Evolutionary conservation across 1,140 invertebrate species (phyloP).

Genomic region (Bombyx mandarina): DNA sequence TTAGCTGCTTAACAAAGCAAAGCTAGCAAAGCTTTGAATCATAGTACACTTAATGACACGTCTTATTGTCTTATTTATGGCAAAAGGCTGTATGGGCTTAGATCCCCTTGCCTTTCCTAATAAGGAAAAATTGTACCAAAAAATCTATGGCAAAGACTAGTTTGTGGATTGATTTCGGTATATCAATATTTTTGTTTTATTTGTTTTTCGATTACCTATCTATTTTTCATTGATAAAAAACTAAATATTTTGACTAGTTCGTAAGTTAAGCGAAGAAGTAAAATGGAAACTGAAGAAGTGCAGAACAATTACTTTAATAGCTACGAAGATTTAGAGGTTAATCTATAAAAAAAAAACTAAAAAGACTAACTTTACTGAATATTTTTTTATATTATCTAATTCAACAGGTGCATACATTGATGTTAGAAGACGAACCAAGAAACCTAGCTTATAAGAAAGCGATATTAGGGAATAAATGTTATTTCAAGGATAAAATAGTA

Average conservation of each 20-base stretch:
- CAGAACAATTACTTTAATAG: conserved; percentile 64
- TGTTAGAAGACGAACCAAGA: conserved; percentile 85
- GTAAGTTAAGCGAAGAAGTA: not conserved
- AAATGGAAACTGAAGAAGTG: conserved; percentile 21
- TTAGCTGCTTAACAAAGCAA: too few relatives aligned
- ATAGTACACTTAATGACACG: too few relatives aligned
- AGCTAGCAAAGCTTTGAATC: too few relatives aligned
- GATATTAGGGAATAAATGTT: conserved; percentile 79
- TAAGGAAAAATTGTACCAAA: too few relatives aligned
- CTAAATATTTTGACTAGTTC: too few relatives aligned
- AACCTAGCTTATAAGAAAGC: conserved; percentile 88
- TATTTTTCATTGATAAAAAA: conserved; percentile 1
- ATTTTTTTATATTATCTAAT: conserved; percentile 4
- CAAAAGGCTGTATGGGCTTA: too few relatives aligned
- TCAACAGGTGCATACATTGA: conserved; percentile 81
- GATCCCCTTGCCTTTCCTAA: too few relatives aligned
- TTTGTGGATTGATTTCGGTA: too few relatives aligned
- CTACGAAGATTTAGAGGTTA: conserved; percentile 72
- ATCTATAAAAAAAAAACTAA: not conserved
- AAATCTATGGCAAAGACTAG: too few relatives aligned
- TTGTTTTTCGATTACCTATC: not conserved
- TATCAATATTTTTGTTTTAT: not conserved
- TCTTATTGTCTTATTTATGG: too few relatives aligned
- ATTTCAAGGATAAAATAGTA: conserved; percentile 83
- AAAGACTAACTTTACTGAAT: not conserved